These are phyloP conservation scores for Campoletis sonorensis DNA, from an alignment of 1,140 invertebrate species.

Conservation along the genomic window DNA sequence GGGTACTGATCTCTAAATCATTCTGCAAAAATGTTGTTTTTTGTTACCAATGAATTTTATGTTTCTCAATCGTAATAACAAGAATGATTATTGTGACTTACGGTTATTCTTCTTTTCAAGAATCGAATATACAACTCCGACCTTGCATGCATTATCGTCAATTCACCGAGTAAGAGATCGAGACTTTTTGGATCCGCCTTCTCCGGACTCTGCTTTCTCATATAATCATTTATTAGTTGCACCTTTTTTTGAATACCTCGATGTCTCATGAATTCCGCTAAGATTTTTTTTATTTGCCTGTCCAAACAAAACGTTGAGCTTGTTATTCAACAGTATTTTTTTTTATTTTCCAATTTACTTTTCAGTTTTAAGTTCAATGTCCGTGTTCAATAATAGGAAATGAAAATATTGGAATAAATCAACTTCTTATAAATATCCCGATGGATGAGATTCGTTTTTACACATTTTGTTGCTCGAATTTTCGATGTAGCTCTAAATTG, in stretches of 20 bases:
- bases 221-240: slow-evolving; percentile 80
- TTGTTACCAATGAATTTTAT: slow-evolving; percentile 42
- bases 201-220: slow-evolving; percentile 76
- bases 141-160: slow-evolving; percentile 93
- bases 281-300: slow-evolving; percentile 78
- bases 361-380: neutral
- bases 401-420: no score
- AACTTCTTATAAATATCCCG: no score
- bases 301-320: slow-evolving; percentile 43
- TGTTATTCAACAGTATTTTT: neutral
- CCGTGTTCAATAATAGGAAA: neutral
- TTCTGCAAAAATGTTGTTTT: slow-evolving; percentile 78
- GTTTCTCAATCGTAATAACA: neutral
- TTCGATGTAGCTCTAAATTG: no score
- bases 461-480: no score
- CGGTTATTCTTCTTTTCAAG: slow-evolving; percentile 86
- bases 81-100: slow-evolving; percentile 71
- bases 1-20: slow-evolving; percentile 82
- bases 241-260: slow-evolving; percentile 84
- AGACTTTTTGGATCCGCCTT: slow-evolving; percentile 90
- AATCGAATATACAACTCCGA: slow-evolving; percentile 95
- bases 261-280: slow-evolving; percentile 87
- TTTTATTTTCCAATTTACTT: neutral
- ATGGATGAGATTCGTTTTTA: no score
- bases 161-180: slow-evolving; percentile 92